phyloP scores from a whole-genome alignment of 2,113 vertebrate genomes.

The Elachura formosa region DNA sequence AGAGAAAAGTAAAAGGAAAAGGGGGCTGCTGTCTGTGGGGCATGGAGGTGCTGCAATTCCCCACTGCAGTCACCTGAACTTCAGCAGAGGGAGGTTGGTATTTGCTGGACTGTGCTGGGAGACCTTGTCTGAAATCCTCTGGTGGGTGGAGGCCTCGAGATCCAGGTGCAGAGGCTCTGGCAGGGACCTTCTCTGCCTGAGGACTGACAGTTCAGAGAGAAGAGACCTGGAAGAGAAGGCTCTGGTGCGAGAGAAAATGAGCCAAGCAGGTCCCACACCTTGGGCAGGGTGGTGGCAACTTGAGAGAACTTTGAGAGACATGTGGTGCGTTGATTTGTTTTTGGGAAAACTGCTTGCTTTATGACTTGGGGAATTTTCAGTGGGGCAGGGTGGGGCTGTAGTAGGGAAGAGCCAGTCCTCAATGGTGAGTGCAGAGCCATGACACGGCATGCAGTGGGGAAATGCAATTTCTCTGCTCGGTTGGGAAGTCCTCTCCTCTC shows the following conservation, averaged over 20 bases:
- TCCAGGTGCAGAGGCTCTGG: neutral
- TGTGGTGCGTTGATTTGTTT: neutral
- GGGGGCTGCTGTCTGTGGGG: neutral
- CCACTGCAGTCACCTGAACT: neutral
- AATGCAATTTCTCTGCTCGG: neutral
- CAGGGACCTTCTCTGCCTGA: neutral
- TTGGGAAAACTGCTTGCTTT: neutral
- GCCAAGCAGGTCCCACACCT: neutral
- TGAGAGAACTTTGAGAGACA: neutral
- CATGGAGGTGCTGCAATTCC: neutral
- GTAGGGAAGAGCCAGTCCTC: neutral
- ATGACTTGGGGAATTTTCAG: neutral
- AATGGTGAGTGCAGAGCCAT: accelerated
- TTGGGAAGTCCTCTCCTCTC: neutral
- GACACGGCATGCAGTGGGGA: neutral
- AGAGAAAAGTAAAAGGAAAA: neutral
- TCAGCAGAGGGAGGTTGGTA: neutral
- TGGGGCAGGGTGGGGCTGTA: neutral
- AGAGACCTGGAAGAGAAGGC: neutral
- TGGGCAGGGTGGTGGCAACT: neutral
- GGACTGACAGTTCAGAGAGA: neutral
- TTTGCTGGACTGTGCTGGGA: neutral
- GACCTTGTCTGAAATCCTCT: neutral
- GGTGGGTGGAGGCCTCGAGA: neutral
- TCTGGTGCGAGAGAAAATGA: neutral